Evolutionary conservation across 1,140 invertebrate genomes (phyloP), one percentile per base, ranked within the genome.

Genomic region (Leptinotarsa defecta): DNA sequence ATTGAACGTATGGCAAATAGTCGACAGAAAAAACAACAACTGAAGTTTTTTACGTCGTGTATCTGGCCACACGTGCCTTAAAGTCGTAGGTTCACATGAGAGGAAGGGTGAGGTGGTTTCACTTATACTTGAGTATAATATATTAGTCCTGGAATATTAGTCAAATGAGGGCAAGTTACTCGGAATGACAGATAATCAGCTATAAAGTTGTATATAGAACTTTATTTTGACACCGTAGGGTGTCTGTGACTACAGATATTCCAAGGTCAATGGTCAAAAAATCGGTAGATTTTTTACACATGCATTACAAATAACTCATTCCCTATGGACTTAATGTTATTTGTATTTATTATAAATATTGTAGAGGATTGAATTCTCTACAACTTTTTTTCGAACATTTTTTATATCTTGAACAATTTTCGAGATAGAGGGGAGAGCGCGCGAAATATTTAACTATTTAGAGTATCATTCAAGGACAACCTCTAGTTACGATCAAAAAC

Each of bases 221-320:
- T 68, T 48, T 70, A 70, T 52, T 19, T 70, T 70, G 68, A 48
- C 43, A 70, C 48, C 15, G n/a, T 70, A 70, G 17, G 68, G 68
- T 49, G 43, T 43, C 24, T 43, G 68, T 4, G 34, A 48, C 6
- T 69, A 48, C 17, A 48, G 34, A 69, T 17, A 48, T 5, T 69
- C 11, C 64, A 67, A 27, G 24, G 64, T 69, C 68, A 70, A 5
- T 52, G 17, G 68, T 52, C 3, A 70, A 70, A 70, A 70, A 70
- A 65, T 15, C 15, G 3, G 19, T 48, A 4, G 4, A 27, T 27
- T 27, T 15, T 70, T 48, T 52, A n/a, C 68, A 48, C 43, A 65
- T 70, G 52, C 20, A 15, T 49, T 48, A 19, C n/a, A 70, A 43
- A 52, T 48, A 70, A 24, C 19, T 70, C 68, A 1, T 43, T 70